Base-by-base conservation (phyloP, 1,140 invertebrate genomes). In the Apis mellifera region DNA sequence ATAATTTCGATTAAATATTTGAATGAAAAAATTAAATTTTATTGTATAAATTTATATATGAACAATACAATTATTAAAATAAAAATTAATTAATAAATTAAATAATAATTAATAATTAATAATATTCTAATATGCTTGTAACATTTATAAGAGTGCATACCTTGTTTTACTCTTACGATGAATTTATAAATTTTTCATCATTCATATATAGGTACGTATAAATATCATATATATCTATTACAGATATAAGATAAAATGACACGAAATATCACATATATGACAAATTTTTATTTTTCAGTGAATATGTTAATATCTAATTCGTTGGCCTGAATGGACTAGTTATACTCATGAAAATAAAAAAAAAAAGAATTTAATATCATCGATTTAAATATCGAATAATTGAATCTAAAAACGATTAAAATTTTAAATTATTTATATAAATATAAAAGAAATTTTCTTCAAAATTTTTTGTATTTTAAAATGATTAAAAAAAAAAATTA, bases 321-420 rank as follows among this genome's bases (percentile, higher is more conserved):
- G 82, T 89, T 90, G 86, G 76, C 71, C 85, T 77, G 73, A 81
- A 80, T 76, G 84, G 90, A 91, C 90, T 91, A 91, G 90, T 89
- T 83, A 48, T 74, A 57, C 50, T 66, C 57, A n/a, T 74, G 60
- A 72, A 79, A 84, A 26, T 69, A 48, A 50, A 17, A 11, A 69
- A 48, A 59, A 21, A 55, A 42, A n/a, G n/a, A n/a, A n/a, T n/a
- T 59, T 21, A 48, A 32, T 55, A 17, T 57, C 21, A 9, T 4
- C 57, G 23, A 26, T 57, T 78, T 26, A 50, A 23, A 17, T 48
- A 19, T 17, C 21, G 42, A 32, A 23, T 54, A 26, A 23, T n/a
- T 15, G 23, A 32, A 23, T 54, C 68, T 54, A 21, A 48, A 42
- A 42, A 9, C 1, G 17, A n/a, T n/a, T n/a, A n/a, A n/a, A 52